Evolutionary conservation across 2,113 vertebrate species (phyloP).

Genomic region (Plecotus auritus): DNA sequence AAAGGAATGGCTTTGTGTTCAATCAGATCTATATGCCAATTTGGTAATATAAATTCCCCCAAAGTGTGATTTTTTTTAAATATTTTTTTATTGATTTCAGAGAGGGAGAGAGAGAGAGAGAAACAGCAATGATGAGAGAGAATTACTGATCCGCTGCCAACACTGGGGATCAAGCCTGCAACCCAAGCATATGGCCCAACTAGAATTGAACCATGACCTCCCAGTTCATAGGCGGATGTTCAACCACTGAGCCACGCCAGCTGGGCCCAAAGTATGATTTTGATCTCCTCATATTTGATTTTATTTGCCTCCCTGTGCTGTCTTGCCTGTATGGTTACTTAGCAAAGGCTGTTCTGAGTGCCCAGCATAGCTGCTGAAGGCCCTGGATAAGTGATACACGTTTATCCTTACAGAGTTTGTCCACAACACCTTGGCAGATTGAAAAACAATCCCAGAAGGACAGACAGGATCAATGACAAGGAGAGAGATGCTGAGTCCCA

Average conservation of each 20-base stretch:
- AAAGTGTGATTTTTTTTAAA: not conserved
- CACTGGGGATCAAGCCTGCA: too few relatives aligned
- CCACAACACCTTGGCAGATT: not conserved
- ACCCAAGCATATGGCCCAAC: too few relatives aligned
- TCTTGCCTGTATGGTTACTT: not conserved
- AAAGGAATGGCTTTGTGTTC: not conserved
- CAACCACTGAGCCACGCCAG: too few relatives aligned
- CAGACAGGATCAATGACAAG: not conserved
- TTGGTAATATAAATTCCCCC: not conserved
- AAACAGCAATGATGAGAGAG: too few relatives aligned
- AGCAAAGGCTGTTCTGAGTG: not conserved
- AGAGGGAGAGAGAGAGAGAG: too few relatives aligned
- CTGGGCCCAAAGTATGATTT: not conserved
- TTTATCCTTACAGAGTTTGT: not conserved
- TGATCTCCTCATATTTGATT: not conserved
- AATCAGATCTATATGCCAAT: not conserved
- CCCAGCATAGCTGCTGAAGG: not conserved
- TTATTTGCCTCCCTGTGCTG: not conserved
- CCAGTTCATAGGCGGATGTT: too few relatives aligned
- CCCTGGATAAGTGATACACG: not conserved
- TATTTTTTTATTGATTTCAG: too few relatives aligned
- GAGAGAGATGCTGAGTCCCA: not conserved
- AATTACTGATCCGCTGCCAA: too few relatives aligned
- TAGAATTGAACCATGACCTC: too few relatives aligned
- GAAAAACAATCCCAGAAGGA: not conserved